Evolutionary conservation across 2,888 invertebrate genomes (phyloP).

Genomic region (Pachymerium ferrugineum): DNA sequence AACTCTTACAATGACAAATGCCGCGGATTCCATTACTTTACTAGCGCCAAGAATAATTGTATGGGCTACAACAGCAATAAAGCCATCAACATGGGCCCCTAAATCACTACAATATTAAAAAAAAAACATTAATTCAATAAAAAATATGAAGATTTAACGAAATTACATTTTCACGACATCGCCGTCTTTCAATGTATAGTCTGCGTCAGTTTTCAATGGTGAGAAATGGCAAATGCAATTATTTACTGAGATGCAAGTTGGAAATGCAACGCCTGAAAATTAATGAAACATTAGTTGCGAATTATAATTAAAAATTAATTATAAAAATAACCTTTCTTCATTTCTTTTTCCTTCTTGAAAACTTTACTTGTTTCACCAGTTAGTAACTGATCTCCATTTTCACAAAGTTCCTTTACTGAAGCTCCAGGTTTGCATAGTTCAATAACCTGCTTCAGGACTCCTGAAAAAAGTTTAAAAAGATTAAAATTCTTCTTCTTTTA

Average conservation of each 20-base stretch:
- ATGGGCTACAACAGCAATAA: conserved; percentile 96
- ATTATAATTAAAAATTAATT: background rate
- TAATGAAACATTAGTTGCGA: conserved; percentile 31
- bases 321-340: conserved; percentile 73
- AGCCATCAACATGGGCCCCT: conserved; percentile 98
- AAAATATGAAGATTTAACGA: background rate
- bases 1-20: too few relatives aligned
- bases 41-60: conserved; percentile 82
- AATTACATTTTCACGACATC: conserved; percentile 92
- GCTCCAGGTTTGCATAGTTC: conserved; percentile 80
- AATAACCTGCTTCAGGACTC: conserved; percentile 78
- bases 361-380: conserved; percentile 89
- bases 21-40: conserved; percentile 45
- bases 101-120: conserved; percentile 66
- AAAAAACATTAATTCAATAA: background rate
- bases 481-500: too few relatives aligned
- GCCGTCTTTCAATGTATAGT: conserved; percentile 75
- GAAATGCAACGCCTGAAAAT: conserved; percentile 77
- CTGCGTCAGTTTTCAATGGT: conserved; percentile 87
- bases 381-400: conserved; percentile 80
- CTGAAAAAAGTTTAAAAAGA: conserved; percentile 58
- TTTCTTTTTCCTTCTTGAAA: conserved; percentile 96
- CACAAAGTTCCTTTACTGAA: conserved; percentile 85
- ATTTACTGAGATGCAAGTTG: conserved; percentile 96
- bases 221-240: conserved; percentile 99